These are phyloP conservation scores for Autographa pulchrina DNA, from an alignment of 2,888 invertebrate species.

Conservation along the genomic window DNA sequence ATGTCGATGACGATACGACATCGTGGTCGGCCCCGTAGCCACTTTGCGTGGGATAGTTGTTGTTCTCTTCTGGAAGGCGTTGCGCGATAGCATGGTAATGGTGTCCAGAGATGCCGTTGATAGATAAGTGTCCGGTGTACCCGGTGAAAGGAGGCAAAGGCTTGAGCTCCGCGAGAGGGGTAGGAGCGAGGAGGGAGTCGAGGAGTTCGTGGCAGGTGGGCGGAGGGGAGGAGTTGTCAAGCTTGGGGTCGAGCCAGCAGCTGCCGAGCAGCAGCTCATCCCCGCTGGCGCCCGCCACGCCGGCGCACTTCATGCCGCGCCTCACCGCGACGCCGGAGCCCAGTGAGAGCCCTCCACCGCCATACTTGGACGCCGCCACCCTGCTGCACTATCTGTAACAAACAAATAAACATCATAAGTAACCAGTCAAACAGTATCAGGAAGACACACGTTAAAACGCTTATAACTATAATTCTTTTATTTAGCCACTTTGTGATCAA, in stretches of 20 bases:
- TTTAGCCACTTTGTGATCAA: not conserved
- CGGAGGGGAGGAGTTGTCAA: constrained; percentile 83
- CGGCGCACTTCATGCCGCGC: constrained; percentile 90
- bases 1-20: constrained; percentile 93
- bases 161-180: constrained; percentile 94
- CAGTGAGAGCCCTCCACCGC: constrained; percentile 84
- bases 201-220: constrained; percentile 91
- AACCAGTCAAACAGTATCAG: constrained; percentile 1
- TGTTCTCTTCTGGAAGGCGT: constrained; percentile 93
- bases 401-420: constrained; percentile 48
- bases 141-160: constrained; percentile 95
- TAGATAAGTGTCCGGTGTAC: constrained; percentile 95
- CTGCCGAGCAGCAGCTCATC: constrained; percentile 93
- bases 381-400: constrained; percentile 84
- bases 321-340: constrained; percentile 83
- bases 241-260: constrained; percentile 92
- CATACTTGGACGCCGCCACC: constrained; percentile 89
- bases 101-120: constrained; percentile 96
- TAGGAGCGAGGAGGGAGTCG: constrained; percentile 91
- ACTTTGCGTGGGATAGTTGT: constrained; percentile 91
- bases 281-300: constrained; percentile 85
- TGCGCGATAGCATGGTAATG: constrained; percentile 96
- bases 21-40: constrained; percentile 91
- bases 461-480: not conserved
- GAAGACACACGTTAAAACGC: too few relatives aligned